These are phyloP conservation scores for Ophthalmolycus amberensis DNA, from an alignment of 2,113 vertebrate species.

Conservation along the genomic window DNA sequence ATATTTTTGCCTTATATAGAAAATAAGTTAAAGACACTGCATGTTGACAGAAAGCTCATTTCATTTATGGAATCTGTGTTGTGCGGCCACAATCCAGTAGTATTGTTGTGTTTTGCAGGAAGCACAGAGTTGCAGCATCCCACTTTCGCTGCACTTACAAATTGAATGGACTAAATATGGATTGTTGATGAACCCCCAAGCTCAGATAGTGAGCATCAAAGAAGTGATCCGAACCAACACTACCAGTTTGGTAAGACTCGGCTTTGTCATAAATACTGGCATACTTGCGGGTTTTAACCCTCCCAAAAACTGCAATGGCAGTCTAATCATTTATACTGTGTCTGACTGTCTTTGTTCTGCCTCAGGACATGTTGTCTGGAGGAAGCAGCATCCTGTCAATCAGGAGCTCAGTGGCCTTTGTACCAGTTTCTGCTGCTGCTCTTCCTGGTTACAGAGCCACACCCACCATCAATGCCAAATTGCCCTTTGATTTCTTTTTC, in stretches of 20 bases:
- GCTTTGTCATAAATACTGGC: not conserved
- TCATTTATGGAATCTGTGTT: not conserved
- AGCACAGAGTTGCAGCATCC: conserved; percentile 85
- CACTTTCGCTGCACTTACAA: conserved; percentile 87
- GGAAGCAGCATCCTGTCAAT: conserved; percentile 75
- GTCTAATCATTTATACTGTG: not conserved
- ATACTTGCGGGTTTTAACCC: not conserved
- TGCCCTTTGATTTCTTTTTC: conserved; percentile 94
- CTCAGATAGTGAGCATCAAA: conserved; percentile 88
- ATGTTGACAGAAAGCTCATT: not conserved
- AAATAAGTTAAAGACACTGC: not conserved
- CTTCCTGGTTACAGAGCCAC: conserved; percentile 87
- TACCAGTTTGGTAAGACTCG: conserved; percentile 77
- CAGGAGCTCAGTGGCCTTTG: conserved; percentile 86
- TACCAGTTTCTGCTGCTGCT: conserved; percentile 87
- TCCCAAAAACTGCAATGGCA: not conserved
- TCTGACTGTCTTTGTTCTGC: not conserved
- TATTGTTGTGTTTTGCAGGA: conserved; percentile 58
- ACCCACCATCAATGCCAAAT: conserved; percentile 88
- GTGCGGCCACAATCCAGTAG: not conserved
- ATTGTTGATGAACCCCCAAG: conserved; percentile 91
- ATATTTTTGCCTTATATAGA: not conserved
- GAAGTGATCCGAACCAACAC: conserved; percentile 79
- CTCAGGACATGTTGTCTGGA: conserved; percentile 56
- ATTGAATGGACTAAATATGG: conserved; percentile 94